A percentile compares a stretch with the other conserved stretches of the same genome.
Conservation (phyloP, 2,888 invertebrate species). For the Buathra laborator region DNA sequence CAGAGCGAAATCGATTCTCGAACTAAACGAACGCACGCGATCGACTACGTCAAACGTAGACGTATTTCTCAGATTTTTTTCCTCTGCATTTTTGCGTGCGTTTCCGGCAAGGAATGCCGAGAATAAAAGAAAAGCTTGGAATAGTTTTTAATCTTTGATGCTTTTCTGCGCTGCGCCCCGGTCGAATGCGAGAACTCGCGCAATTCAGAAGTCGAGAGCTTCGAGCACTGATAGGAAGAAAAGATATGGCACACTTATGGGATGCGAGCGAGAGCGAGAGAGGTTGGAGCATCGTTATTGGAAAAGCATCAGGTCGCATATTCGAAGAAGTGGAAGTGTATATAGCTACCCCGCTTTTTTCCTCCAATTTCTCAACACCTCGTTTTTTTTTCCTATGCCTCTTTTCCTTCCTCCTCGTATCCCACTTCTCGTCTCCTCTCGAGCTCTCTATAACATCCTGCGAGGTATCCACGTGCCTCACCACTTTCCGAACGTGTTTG, state of each 20-base stretch:
- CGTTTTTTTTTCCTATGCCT: constrained; percentile 41
- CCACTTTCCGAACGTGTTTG: neutral
- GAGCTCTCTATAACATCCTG: neutral
- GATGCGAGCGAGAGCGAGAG: constrained; percentile 11
- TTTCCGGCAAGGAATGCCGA: neutral
- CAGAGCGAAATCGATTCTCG: constrained; percentile 47
- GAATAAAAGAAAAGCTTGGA: neutral
- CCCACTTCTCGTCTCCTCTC: neutral
- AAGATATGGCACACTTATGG: constrained; percentile 26
- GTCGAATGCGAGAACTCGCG: neutral
- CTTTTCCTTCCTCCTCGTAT: constrained; percentile 5
- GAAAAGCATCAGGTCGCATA: constrained; percentile 70
- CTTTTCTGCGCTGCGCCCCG: neutral
- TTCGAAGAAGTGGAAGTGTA: constrained; percentile 49
- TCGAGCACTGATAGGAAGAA: constrained; percentile 15
- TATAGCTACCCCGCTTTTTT: constrained; percentile 35
- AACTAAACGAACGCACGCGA: constrained; percentile 65
- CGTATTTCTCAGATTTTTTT: neutral
- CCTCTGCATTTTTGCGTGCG: neutral
- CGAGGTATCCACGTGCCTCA: neutral
- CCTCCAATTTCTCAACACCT: constrained; percentile 56
- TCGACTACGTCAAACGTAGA: neutral
- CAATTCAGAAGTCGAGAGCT: constrained; percentile 3
- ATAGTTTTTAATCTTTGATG: constrained; percentile 8
- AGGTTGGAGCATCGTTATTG: constrained; percentile 58